Conservation (phyloP, 2,888 invertebrate species). For the Drepana falcataria region DNA sequence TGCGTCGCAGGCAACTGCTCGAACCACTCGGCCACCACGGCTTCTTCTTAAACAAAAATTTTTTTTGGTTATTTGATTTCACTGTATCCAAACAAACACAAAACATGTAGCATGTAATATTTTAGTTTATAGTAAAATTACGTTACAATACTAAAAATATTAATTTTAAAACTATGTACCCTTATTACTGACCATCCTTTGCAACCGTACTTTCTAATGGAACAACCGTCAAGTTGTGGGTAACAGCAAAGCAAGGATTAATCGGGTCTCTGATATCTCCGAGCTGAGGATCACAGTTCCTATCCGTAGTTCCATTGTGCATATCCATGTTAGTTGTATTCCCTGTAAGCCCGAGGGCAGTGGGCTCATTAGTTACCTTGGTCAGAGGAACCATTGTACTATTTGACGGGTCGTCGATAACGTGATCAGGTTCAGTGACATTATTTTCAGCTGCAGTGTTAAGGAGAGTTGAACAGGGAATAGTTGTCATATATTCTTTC, state of each 20-base stretch:
- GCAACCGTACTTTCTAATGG: conserved; percentile 36
- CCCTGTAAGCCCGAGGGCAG: conserved; percentile 34
- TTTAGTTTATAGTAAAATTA: too few species aligned
- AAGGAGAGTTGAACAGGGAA: conserved; percentile 67
- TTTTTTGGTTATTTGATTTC: too few species aligned
- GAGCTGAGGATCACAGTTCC: conserved; percentile 44
- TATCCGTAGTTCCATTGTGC: conserved; percentile 17
- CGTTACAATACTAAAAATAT: too few species aligned
- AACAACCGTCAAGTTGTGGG: conserved; percentile 60
- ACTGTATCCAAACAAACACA: too few species aligned
- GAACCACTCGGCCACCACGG: too few species aligned
- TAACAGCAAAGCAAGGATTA: conserved; percentile 60
- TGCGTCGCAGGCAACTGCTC: too few species aligned
- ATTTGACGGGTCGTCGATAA: conserved; percentile 26
- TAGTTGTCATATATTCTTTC: conserved; percentile 67
- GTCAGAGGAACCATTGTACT: conserved; percentile 15
- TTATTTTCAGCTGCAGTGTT: conserved; percentile 70
- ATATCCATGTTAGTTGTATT: conserved; percentile 17
- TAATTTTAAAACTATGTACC: too few species aligned
- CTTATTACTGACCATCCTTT: too few species aligned
- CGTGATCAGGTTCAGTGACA: conserved; percentile 57
- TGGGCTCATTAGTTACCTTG: conserved; percentile 30
- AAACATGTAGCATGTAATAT: too few species aligned
- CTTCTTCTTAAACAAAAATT: too few species aligned
- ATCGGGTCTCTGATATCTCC: conserved; percentile 60